Percentiles rank a stretch among this genome's conserved stretches.
These are phyloP conservation scores for Pediacus dermestoides DNA, from an alignment of 2,888 invertebrate species.

Conservation along the genomic window DNA sequence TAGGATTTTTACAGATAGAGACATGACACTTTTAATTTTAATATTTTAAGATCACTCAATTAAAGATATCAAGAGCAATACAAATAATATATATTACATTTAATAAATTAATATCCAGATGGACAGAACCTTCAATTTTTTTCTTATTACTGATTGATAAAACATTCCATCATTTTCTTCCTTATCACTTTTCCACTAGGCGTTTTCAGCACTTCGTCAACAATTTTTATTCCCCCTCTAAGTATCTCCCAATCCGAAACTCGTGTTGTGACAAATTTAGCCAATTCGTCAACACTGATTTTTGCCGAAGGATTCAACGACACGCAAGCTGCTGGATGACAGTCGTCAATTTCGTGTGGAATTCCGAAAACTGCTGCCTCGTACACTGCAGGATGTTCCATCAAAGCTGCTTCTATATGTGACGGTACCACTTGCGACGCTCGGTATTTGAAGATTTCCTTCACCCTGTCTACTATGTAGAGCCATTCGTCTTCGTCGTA, in stretches of 20 bases:
- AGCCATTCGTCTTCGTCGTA: constrained; percentile 53
- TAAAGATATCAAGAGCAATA: too few relatives aligned
- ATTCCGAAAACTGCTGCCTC: constrained; percentile 38
- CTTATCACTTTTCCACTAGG: constrained; percentile 42
- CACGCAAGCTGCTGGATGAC: constrained; percentile 40
- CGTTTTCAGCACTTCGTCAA: constrained; percentile 37
- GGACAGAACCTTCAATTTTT: too few relatives aligned
- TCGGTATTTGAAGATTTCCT: constrained; percentile 53
- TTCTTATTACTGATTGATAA: too few relatives aligned
- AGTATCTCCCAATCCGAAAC: constrained; percentile 39
- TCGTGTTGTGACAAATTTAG: constrained; percentile 33
- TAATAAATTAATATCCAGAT: too few relatives aligned
- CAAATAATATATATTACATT: too few relatives aligned
- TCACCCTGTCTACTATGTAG: constrained; percentile 53
- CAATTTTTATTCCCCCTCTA: constrained; percentile 41
- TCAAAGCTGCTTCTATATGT: constrained; percentile 34
- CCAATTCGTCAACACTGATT: constrained; percentile 31
- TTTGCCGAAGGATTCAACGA: constrained; percentile 20
- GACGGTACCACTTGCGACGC: constrained; percentile 51
- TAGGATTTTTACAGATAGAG: too few relatives aligned
- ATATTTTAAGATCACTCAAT: too few relatives aligned
- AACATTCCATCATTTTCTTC: too few relatives aligned
- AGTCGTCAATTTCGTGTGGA: constrained; percentile 41
- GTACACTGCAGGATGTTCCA: constrained; percentile 39
- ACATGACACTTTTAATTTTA: too few relatives aligned